Evolutionary conservation across 2,888 invertebrate species (phyloP).

Genomic region (Brachyopa scutellaris): DNA sequence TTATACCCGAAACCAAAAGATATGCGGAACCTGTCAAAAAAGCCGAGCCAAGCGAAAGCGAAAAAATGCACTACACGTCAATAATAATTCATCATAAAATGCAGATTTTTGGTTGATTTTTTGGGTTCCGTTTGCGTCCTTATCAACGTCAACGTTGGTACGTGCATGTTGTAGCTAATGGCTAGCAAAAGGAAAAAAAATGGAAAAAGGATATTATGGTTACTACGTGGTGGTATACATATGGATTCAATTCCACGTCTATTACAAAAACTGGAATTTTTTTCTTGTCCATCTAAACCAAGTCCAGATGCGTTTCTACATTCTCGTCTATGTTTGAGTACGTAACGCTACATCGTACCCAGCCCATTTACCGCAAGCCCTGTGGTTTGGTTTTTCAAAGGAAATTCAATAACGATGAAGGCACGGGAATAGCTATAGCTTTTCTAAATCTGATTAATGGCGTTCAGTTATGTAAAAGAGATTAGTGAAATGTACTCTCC

Average conservation of each 20-base stretch:
- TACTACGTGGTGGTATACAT: not conserved
- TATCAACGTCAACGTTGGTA: slow-evolving; percentile 1
- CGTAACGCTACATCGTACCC: no score
- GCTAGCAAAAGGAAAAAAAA: slow-evolving; percentile 35
- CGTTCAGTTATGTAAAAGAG: slow-evolving; percentile 53
- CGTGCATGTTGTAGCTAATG: slow-evolving; percentile 44
- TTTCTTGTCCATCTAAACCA: slow-evolving; percentile 1
- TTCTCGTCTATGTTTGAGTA: not conserved
- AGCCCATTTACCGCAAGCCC: not conserved
- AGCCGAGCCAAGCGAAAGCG: not conserved
- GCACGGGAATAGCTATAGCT: not conserved
- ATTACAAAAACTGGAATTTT: no score
- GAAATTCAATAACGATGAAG: slow-evolving; percentile 39
- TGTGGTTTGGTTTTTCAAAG: slow-evolving; percentile 20
- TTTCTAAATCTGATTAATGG: slow-evolving; percentile 61
- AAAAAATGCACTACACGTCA: slow-evolving; percentile 40
- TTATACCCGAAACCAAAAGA: not conserved
- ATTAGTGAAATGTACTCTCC: slow-evolving; percentile 30
- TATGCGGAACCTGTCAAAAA: slow-evolving; percentile 32
- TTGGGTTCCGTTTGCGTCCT: not conserved
- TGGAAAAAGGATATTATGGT: not conserved
- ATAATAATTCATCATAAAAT: slow-evolving; percentile 67
- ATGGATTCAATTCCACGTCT: not conserved
- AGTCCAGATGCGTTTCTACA: slow-evolving; percentile 38
- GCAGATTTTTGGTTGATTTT: slow-evolving; percentile 37